A percentile compares a stretch with the other conserved stretches of the same genome.
Conservation (phyloP, 2,888 invertebrate species). For the Sphaeridia pumilis region DNA sequence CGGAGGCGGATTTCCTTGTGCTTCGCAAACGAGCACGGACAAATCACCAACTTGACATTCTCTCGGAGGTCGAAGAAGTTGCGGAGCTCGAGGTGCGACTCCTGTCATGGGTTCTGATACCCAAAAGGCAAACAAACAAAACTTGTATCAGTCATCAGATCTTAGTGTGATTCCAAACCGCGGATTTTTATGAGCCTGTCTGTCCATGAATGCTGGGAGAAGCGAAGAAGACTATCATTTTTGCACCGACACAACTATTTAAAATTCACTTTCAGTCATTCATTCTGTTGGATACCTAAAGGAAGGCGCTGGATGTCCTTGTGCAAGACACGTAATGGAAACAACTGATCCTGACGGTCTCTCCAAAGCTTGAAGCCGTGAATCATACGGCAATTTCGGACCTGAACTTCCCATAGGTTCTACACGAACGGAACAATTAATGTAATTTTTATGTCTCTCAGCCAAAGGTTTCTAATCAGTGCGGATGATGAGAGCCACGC, state of each 20-base stretch:
- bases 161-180: no score
- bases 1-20: conserved; percentile 16
- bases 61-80: conserved; percentile 30
- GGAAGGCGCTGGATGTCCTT: conserved; percentile 44
- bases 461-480: no score
- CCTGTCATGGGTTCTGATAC: conserved; percentile 29
- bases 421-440: no score
- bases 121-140: no score
- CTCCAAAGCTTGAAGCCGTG: conserved; percentile 27
- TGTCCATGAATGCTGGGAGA: not conserved
- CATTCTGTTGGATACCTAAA: no score
- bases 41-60: conserved; percentile 23
- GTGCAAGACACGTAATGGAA: conserved; percentile 20
- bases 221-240: no score
- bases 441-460: no score
- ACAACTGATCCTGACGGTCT: conserved; percentile 18
- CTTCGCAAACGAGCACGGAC: conserved; percentile 37
- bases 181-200: no score
- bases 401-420: conserved; percentile 30
- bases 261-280: no score
- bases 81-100: conserved; percentile 22
- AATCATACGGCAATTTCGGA: conserved; percentile 30
- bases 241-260: no score
- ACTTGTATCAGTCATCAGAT: no score
- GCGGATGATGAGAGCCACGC: not conserved